Evolutionary conservation across 2,888 invertebrate species (phyloP).

Genomic region (Biston stratarius): DNA sequence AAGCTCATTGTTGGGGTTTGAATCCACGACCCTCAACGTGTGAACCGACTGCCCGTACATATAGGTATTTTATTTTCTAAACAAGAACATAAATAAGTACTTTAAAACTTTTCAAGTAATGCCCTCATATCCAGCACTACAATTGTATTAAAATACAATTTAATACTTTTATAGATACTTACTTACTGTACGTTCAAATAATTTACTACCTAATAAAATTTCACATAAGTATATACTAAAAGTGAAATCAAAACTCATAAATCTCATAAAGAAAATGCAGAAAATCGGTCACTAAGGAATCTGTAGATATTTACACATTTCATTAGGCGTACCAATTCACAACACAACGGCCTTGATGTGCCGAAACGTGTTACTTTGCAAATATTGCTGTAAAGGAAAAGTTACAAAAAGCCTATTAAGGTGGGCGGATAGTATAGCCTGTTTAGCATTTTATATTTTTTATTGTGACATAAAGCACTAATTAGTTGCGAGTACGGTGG

Average conservation of each 20-base stretch:
- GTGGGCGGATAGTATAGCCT: constrained; percentile 50
- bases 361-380: constrained; percentile 53
- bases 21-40: no score
- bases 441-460: constrained; percentile 44
- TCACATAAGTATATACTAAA: neutral
- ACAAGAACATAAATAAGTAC: no score
- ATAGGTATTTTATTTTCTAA: no score
- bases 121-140: no score
- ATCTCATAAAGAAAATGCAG: constrained; percentile 12
- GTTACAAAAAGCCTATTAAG: constrained; percentile 48
- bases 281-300: constrained; percentile 16
- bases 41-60: no score
- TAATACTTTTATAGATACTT: neutral
- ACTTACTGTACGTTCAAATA: neutral
- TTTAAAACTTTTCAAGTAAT: no score
- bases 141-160: no score
- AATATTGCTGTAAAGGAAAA: constrained; percentile 54
- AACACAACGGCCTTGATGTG: constrained; percentile 51
- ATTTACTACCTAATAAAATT: neutral
- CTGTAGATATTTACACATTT: constrained; percentile 32
- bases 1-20: no score
- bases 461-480: constrained; percentile 53
- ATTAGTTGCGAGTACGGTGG: constrained; percentile 46
- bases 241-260: neutral
- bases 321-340: constrained; percentile 35